A percentile compares a stretch with the other conserved stretches of the same genome.
These are phyloP conservation scores for Nibea albiflora DNA, from an alignment of 2,113 vertebrate species.

Conservation along the genomic window DNA sequence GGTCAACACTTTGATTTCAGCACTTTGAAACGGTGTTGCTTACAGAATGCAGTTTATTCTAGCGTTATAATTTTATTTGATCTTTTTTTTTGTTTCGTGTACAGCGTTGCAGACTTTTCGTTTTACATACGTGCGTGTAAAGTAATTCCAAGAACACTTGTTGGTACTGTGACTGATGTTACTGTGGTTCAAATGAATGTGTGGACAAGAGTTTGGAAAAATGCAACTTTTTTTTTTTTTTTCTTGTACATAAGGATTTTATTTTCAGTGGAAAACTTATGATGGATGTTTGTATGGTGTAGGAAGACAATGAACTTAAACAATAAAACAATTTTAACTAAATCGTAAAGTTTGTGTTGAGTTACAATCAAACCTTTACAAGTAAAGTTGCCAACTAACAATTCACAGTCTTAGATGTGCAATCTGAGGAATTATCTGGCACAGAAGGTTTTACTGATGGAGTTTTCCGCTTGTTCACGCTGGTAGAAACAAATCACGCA, in stretches of 20 bases:
- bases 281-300: conserved; percentile 68
- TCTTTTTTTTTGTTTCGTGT: conserved; percentile 40
- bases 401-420: not conserved
- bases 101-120: conserved; percentile 47
- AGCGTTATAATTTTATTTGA: conserved; percentile 15
- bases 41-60: conserved; percentile 23
- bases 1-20: not conserved
- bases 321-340: conserved; percentile 70
- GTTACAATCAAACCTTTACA: not conserved
- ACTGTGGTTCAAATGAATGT: conserved; percentile 40
- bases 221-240: conserved; percentile 65
- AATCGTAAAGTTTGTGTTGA: not conserved
- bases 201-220: conserved; percentile 38
- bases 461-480: too few species aligned
- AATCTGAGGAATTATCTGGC: not conserved
- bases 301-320: conserved; percentile 47
- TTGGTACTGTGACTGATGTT: conserved; percentile 55
- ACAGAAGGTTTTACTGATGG: not conserved
- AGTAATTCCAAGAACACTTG: conserved; percentile 58
- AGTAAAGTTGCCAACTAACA: too few species aligned
- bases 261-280: conserved; percentile 69
- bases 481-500: not conserved
- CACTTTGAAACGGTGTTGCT: conserved; percentile 14
- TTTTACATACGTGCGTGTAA: conserved; percentile 44
- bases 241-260: conserved; percentile 75